These are phyloP conservation scores for Typhlichthys eigenmanni DNA, from an alignment of 2,797 vertebrate genomes.

Conservation along the genomic window DNA sequence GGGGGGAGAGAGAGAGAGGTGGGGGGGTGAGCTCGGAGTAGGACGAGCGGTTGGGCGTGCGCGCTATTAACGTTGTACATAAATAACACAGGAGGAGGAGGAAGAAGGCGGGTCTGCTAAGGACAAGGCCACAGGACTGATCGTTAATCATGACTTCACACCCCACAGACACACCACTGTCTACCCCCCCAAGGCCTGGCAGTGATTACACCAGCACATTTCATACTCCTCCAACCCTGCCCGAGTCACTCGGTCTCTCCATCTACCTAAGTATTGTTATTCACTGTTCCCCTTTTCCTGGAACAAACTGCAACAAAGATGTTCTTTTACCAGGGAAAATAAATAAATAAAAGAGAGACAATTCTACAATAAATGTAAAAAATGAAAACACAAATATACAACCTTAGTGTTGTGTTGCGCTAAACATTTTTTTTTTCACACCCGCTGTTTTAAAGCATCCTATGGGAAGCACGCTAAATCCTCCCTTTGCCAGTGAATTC, in stretches of 20 bases:
- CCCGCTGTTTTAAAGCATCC: conserved; percentile 29
- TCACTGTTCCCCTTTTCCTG: background rate
- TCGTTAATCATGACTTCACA: background rate
- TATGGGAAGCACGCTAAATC: conserved; percentile 19
- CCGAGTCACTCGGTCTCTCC: background rate
- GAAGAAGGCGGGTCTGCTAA: background rate
- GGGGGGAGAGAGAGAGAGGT: background rate
- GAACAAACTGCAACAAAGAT: background rate
- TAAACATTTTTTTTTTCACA: conserved; percentile 30
- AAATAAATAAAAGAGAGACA: background rate
- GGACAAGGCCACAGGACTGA: background rate
- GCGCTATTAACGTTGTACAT: background rate
- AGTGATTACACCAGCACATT: conserved; percentile 7
- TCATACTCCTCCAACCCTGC: background rate
- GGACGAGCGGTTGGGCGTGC: background rate
- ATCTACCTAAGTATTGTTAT: background rate
- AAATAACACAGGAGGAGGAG: background rate
- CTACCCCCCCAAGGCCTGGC: background rate
- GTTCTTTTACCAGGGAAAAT: background rate
- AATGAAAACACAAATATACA: conserved; percentile 18
- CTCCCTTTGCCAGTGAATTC: no score
- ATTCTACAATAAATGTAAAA: conserved; percentile 28
- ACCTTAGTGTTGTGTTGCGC: conserved; percentile 30
- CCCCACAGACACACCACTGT: background rate
- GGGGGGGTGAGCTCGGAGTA: no score